Conservation (phyloP, 1,140 invertebrate genomes). For the Drosophila nasuta region DNA sequence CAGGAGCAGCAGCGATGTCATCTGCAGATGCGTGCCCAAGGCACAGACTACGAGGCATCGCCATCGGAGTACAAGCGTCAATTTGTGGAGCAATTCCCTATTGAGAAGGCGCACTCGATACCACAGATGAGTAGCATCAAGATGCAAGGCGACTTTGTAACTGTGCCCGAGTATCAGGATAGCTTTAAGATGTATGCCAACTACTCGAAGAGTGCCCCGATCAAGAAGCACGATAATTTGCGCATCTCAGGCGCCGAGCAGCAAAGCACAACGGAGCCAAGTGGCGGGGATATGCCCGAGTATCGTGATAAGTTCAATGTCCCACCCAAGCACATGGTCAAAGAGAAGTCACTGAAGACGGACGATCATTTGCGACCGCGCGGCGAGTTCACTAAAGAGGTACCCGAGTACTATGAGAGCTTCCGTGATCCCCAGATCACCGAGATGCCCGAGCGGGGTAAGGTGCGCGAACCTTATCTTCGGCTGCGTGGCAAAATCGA, state of each 20-base stretch:
- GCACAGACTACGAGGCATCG: conserved; percentile 47
- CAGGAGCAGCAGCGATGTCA: conserved; percentile 70
- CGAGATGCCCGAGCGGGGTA: conserved; percentile 80
- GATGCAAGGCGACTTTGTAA: conserved; percentile 75
- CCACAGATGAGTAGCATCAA: conserved; percentile 80
- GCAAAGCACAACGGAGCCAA: conserved; percentile 22
- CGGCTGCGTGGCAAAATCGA: conserved; percentile 81
- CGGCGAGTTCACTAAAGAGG: conserved; percentile 79
- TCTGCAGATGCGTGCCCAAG: conserved; percentile 62
- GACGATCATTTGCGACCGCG: conserved; percentile 72
- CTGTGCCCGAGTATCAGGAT: conserved; percentile 79
- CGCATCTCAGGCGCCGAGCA: conserved; percentile 67
- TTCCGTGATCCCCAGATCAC: conserved; percentile 83
- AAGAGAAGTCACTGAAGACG: conserved; percentile 76
- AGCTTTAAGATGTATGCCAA: conserved; percentile 83
- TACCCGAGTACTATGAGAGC: conserved; percentile 83
- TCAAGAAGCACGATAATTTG: conserved; percentile 80
- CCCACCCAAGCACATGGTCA: conserved; percentile 69
- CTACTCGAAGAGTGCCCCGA: conserved; percentile 80
- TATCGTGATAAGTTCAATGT: conserved; percentile 79
- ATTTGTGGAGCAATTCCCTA: conserved; percentile 73
- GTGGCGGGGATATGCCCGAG: conserved; percentile 61
- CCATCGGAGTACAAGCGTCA: conserved; percentile 79
- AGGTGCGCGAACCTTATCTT: conserved; percentile 74
- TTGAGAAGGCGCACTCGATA: conserved; percentile 82